phyloP scores from a whole-genome alignment of 2,113 vertebrate genomes.

The Fregetta grallaria region DNA sequence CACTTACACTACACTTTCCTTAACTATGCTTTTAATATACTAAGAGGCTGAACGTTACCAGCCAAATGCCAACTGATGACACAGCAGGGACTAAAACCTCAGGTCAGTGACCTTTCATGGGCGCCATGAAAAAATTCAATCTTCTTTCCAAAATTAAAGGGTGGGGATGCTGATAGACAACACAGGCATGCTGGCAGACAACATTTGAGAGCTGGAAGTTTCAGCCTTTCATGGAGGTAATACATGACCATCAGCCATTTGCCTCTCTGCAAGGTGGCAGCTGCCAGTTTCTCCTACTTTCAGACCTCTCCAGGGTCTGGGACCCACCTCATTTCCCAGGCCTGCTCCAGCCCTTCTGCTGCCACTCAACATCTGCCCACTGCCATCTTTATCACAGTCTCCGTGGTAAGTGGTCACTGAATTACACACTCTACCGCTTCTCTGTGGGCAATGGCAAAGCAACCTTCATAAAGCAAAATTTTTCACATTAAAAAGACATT shows the following conservation, averaged over 20 bases:
- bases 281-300: not conserved
- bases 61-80: not conserved
- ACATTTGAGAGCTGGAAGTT: not conserved
- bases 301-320: not conserved
- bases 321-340: not conserved
- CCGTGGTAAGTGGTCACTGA: not conserved
- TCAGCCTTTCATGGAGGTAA: not conserved
- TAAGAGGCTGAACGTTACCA: not conserved
- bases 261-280: not conserved
- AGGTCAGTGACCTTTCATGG: constrained; percentile 14
- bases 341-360: not conserved
- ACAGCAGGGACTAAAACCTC: constrained; percentile 22
- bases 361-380: not conserved
- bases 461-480: not conserved
- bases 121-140: not conserved
- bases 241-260: not conserved
- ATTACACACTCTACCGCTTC: not conserved
- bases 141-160: constrained; percentile 10
- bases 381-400: not conserved
- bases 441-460: not conserved
- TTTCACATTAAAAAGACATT: not conserved
- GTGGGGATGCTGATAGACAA: not conserved
- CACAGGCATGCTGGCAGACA: not conserved
- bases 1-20: not conserved
- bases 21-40: not conserved